Evolutionary conservation across 1,140 invertebrate genomes (phyloP), one percentile per base, ranked within the genome.

Genomic region (Plectrocnemia conspersa): DNA sequence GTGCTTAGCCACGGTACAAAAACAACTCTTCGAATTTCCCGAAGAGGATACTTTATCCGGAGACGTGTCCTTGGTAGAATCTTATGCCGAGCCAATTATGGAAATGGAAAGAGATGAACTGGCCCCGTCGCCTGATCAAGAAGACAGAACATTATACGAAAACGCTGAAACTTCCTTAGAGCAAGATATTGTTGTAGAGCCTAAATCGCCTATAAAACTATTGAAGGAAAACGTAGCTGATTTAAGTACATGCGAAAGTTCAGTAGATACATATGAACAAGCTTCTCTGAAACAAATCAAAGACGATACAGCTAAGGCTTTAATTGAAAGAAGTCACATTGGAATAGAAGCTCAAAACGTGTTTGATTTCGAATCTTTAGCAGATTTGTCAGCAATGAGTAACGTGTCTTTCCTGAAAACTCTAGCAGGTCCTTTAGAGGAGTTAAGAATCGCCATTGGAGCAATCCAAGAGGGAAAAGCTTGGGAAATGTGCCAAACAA

Each of bases 371-470:
- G 47, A 50, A 25, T 21, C 16, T 3, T 24, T 50, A 15, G 33
- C 19, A 6, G 32, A 35, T 21, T n/a, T 50, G 2, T 33, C 15
- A 2, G 32, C n/a, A 36, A 25, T n/a, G 11, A 46, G 21, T 15
- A 24, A 63, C 27, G 42, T 53, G n/a, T 49, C 62, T 3, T 3
- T 58, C 23, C 32, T 64, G 15, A 64, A 63, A 56, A 55, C 47
- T 18, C 54, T 67, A 38, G 64, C 62, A 6, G 52, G 61, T 33
- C 61, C 64, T 1, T 52, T 66, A 21, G 48, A 63, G 42, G 64
- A 64, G 49, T 52, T 66, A 24, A 53, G 60, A 46, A 22, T 62
- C 18, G 45, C 56, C 6, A 62, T 66, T 35, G 64, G 59, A 18
- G 44, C 57, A 19, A 58, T 65, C 11, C 54, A 63, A 38, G 41